Evolutionary conservation across 30 jellyfish, hydroid and myxozoan genomes (phyloP), one percentile per base, ranked within the genome.

Genomic region (Turritopsis dohrnii): DNA sequence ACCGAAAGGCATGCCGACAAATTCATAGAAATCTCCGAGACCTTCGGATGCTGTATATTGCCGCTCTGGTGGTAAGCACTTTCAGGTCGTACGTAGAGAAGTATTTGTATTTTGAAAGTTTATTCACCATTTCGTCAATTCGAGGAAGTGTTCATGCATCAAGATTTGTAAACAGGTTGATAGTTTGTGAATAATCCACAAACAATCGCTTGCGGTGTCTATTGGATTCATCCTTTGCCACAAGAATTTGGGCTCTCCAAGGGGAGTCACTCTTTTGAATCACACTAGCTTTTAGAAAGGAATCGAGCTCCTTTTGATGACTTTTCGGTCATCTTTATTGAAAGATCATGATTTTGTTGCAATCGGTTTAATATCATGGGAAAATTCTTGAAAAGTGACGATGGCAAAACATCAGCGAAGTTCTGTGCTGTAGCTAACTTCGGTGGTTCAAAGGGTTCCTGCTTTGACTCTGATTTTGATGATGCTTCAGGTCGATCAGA

Each of bases 311-410:
- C 17, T 24, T 18, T 18, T 18, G 81, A 87, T 81, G 65, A 87
- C 74, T 28, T 76, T 79, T 16, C 86, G 73, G 66, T 82, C 82
- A 81, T 80, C 94, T 69, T 79, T 79, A 71, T 73, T 71, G 72
- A 81, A 74, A 53, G 65, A 53, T 74, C 90, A 76, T 8, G 95
- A 81, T 73, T 87, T 87, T 65, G 87, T 86, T 29, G 94, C 89
- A 72, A 79, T 86, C 1, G 90, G 90, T 54, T 87, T 81, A 29
- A 72, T 52, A 21, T 75, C 82, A 75, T 76, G 29, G 85, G 25
- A 7, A 85, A 76, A 60, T 72, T 76, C 66, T 76, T 77, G 52
- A 85, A 85, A 77, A 77, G 52, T 7, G 88, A 31, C 13, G 89
- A 88, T 24, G 89, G 87, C 18, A 31, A 74, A 84, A 74, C 90